A percentile compares a stretch with the other conserved stretches of the same genome.
Evolutionary conservation across 2,888 invertebrate genomes (phyloP).

Genomic region (Tetragnatha montana): DNA sequence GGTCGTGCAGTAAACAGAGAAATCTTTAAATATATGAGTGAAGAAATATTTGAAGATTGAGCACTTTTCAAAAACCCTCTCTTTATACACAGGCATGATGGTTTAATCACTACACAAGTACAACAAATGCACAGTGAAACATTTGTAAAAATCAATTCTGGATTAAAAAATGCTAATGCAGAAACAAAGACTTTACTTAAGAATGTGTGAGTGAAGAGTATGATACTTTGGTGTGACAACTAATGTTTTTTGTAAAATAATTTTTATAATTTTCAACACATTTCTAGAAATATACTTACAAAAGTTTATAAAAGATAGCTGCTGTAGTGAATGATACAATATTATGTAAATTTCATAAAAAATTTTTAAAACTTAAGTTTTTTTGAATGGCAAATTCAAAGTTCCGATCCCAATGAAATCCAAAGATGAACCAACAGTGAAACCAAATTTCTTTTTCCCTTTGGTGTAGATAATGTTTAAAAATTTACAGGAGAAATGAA

Average conservation of each 20-base stretch:
- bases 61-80: neutral
- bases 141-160: conserved; percentile 16
- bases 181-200: conserved; percentile 10
- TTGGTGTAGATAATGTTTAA: neutral
- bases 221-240: conserved; percentile 19
- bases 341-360: neutral
- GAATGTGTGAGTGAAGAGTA: conserved; percentile 2
- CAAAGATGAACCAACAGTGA: neutral
- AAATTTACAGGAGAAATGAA: neutral
- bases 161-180: conserved; percentile 38
- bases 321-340: neutral
- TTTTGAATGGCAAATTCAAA: neutral
- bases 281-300: neutral
- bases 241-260: conserved; percentile 18
- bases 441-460: neutral
- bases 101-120: neutral
- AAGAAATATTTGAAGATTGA: neutral
- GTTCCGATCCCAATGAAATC: neutral
- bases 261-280: conserved; percentile 1
- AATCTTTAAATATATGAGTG: neutral
- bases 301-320: conserved; percentile 21
- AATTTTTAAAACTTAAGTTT: neutral
- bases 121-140: neutral
- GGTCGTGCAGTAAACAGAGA: neutral
- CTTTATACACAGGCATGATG: neutral